Base-by-base conservation (phyloP, 2,888 invertebrate species). In the Iphiclides podalirius region DNA sequence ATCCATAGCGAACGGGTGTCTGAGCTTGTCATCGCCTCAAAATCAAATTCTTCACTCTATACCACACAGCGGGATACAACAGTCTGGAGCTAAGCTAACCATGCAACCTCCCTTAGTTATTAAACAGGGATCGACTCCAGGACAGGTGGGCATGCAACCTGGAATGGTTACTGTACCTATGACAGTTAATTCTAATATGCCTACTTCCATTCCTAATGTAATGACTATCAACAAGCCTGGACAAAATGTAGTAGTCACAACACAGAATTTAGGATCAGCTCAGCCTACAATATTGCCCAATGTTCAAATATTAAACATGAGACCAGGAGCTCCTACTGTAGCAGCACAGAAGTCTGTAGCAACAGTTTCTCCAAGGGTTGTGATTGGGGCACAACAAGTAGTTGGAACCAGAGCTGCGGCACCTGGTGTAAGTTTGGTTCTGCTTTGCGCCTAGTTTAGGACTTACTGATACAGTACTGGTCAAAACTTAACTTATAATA, bases 221-320 rank as follows among this genome's bases (percentile, higher is more conserved):
- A 92, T 92, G 86, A 91, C 92, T 59, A 80, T 92, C 72, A 90
- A 91, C 65, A 92, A 92, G 79, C 87, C 87, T 54, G 80, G 85
- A 58, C 86, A 82, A 49, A 90, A 89, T 60, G 86, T 83, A 64
- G 84, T 84, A 6, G 86, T 89, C 15, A 90, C 91, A 55, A 89
- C 92, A 63, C 92, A 91, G 69, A 90, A 90, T 62, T 76, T 92
- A 58, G 90, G 92, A 54, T 90, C 91, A 62, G 89, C 85, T 53
- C 92, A 93, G 63, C 92, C 92, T 60, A 88, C 90, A 3, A 89
- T 91, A 51, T 80, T 94, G 58, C 93, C 94, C 47, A 95, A 94
- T 84, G 94, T 96, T 67, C 95, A 95, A 83, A 94, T 96, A 72
- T 90, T 96, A 63, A 96, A 96, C 80, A 94, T 95, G 90, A 91